Conservation (phyloP, 2,797 vertebrate genomes). For the Hydrocynus forskahlii region DNA sequence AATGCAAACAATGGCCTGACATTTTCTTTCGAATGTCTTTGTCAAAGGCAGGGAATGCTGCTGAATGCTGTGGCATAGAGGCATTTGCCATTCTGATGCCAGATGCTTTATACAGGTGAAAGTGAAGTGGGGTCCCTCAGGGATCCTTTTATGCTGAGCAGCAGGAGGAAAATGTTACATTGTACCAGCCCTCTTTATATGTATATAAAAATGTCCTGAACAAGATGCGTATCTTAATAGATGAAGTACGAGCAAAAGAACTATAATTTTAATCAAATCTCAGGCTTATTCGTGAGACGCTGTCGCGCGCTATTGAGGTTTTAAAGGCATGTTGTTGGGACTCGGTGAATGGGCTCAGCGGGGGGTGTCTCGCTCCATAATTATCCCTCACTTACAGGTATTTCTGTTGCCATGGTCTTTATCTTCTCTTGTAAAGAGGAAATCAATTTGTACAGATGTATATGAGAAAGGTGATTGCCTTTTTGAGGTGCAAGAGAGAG, state of each 20-base stretch:
- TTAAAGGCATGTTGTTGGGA: conserved; percentile 92
- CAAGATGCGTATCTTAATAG: conserved; percentile 88
- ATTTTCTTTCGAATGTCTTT: conserved; percentile 49
- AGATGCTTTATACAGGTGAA: conserved; percentile 67
- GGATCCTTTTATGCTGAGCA: conserved; percentile 72
- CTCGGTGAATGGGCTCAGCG: conserved; percentile 83
- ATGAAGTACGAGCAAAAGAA: conserved; percentile 94
- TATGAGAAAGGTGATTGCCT: conserved; percentile 77
- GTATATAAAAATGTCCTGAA: conserved; percentile 82
- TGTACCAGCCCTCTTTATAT: conserved; percentile 66
- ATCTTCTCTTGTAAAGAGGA: conserved; percentile 81
- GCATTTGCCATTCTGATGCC: conserved; percentile 55
- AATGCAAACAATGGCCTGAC: conserved; percentile 51
- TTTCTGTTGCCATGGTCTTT: conserved; percentile 87
- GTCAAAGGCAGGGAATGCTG: conserved; percentile 28
- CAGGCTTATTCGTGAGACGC: conserved; percentile 80
- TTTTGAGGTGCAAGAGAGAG: conserved; percentile 44
- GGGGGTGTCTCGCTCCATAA: conserved; percentile 86
- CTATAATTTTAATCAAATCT: conserved; percentile 99
- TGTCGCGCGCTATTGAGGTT: conserved; percentile 87
- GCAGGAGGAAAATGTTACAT: conserved; percentile 74
- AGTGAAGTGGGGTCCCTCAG: conserved; percentile 60
- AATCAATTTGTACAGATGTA: conserved; percentile 84
- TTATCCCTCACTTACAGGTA: conserved; percentile 95
- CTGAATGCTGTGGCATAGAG: conserved; percentile 39